A percentile compares a stretch with the other conserved stretches of the same genome.
These are phyloP conservation scores for Timandra comae DNA, from an alignment of 2,888 invertebrate species.

Conservation along the genomic window DNA sequence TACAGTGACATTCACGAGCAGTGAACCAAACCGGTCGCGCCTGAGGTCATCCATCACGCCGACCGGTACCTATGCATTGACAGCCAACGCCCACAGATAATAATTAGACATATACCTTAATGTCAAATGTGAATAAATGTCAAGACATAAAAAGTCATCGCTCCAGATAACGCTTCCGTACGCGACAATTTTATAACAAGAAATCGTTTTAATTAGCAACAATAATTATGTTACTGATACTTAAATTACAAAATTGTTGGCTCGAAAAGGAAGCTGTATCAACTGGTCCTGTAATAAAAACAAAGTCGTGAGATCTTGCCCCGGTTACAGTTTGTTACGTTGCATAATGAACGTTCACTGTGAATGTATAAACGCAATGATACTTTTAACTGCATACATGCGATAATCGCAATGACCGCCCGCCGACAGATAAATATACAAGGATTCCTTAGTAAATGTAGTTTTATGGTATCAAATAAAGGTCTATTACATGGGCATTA, in stretches of 20 bases:
- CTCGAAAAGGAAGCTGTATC: constrained; percentile 9
- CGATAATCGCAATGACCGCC: constrained; percentile 32
- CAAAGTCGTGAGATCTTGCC: constrained; percentile 12
- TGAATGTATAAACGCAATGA: constrained; percentile 8
- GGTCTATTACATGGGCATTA: constrained; percentile 48
- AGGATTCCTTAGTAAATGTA: constrained; percentile 31
- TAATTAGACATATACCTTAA: constrained; percentile 65
- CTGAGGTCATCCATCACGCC: constrained; percentile 18
- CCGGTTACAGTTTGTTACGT: constrained; percentile 14
- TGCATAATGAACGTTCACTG: constrained; percentile 14
- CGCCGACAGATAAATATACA: constrained; percentile 5
- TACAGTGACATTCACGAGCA: constrained; percentile 45
- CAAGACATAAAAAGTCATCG: constrained; percentile 2
- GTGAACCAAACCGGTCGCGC: constrained; percentile 12
- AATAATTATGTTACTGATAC: constrained; percentile 16
- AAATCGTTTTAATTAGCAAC: constrained; percentile 12
- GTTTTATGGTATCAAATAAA: constrained; percentile 53
- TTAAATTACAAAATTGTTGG: constrained; percentile 9
- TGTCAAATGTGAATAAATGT: constrained; percentile 60
- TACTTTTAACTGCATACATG: constrained; percentile 20
- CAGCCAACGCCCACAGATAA: constrained; percentile 64
- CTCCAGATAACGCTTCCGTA: neutral
- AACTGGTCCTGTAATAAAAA: constrained; percentile 8
- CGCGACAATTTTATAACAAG: constrained; percentile 4
- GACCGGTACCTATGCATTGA: constrained; percentile 37